Base-by-base conservation (phyloP, 2,113 vertebrate genomes). In the Heterocephalus glaber region DNA sequence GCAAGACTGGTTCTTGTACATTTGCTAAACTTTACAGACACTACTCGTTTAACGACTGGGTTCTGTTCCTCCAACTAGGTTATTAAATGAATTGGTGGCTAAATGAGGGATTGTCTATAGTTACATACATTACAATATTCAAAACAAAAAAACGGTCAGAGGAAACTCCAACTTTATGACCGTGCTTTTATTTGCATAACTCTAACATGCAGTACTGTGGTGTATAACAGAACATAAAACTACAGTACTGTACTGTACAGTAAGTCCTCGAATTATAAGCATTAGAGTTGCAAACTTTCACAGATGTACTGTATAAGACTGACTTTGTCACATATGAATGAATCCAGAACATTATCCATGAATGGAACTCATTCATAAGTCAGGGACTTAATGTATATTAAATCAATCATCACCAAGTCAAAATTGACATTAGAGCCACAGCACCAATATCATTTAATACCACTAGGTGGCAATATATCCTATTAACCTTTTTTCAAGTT, bases 391-490 rank as follows among this genome's bases (percentile, higher is more conserved):
- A 7, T 4, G 17, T 65, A 10, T 49, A 2, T 86, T 90, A 30
- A 80, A 54, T 79, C 7, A 77, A 58, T 33, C 35, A 85, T 41
- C 20, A 16, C 9, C 14, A 14, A 0, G 1, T 76, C 47, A 28
- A 89, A 82, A 38, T 10, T 52, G 44, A 47, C 3, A 33, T 2
- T 65, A 19, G 77, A n/a, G n/a, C 49, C 35, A 13, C 30, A 47
- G 26, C 0, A 0, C 52, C 52, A 61, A 52, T 95, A 89, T 90
- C 35, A 13, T 49, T n/a, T 28, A 26, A 10, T 22, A 79, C 95
- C 97, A 96, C 96, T 94, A 97, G 97, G 93, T 96, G 97, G 96
- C 91, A 84, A 60, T 72, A 77, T 77, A 77, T 63, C 85, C 92
- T 93, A 30, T 54, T 61, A 12, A 8, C 60, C 74, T 89, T 89